Evolutionary conservation across 1,140 invertebrate genomes (phyloP).

Genomic region (Atopsyche davidsoni): DNA sequence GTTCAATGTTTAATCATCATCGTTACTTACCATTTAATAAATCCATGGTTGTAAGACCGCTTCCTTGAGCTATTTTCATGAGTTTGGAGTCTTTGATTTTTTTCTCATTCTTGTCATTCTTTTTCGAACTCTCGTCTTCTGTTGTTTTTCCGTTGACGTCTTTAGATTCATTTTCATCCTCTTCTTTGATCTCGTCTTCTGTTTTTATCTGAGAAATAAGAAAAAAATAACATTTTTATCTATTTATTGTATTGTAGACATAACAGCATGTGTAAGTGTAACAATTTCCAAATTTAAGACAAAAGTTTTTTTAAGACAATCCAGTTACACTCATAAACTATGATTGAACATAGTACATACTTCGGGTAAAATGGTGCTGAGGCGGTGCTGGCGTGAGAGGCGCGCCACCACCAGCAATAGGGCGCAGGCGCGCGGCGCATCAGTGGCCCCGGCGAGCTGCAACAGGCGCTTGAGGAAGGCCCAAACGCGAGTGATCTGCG

Average conservation of each 20-base stretch:
- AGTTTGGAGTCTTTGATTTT: conserved; percentile 3
- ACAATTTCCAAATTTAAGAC: too few relatives aligned
- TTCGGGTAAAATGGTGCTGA: too few relatives aligned
- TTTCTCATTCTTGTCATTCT: conserved; percentile 6
- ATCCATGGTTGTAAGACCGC: conserved; percentile 43
- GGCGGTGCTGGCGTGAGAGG: conserved; percentile 12
- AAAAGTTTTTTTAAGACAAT: too few relatives aligned
- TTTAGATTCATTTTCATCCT: conserved; percentile 32
- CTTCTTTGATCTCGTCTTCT: conserved; percentile 30
- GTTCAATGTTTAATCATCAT: too few relatives aligned
- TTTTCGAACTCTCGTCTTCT: conserved; percentile 18
- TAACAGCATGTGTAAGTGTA: too few relatives aligned
- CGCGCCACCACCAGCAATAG: conserved; percentile 19
- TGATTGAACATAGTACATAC: too few relatives aligned
- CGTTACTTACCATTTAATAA: conserved; percentile 41
- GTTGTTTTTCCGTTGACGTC: conserved; percentile 20
- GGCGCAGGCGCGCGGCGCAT: conserved; percentile 22
- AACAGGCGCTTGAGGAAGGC: conserved; percentile 88
- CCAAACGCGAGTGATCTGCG: conserved; percentile 60
- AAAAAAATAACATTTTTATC: conserved; percentile 2
- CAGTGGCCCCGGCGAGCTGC: conserved; percentile 53
- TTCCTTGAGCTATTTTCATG: conserved; percentile 28
- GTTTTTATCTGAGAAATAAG: conserved; percentile 17
- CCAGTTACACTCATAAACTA: too few relatives aligned
- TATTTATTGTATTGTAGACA: too few relatives aligned